Evolutionary conservation across 2,113 vertebrate species (phyloP).

Genomic region (Podarcis cretensis): DNA sequence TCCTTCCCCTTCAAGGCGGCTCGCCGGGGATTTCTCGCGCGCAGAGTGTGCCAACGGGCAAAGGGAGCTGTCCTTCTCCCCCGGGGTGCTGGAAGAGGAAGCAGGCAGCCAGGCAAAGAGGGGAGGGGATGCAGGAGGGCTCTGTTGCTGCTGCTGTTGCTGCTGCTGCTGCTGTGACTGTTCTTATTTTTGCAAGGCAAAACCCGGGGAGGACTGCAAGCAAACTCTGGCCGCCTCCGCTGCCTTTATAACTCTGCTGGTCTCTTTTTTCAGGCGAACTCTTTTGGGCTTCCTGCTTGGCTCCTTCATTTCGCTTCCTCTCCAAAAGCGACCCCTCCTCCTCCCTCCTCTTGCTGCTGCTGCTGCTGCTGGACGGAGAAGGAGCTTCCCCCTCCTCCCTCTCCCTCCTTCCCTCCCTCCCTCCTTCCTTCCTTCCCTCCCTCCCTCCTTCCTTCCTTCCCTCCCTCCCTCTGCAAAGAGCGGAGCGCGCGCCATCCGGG

Average conservation of each 20-base stretch:
- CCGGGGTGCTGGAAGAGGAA: conserved; percentile 64
- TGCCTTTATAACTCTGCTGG: conserved; percentile 53
- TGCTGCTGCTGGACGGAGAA: conserved; percentile 2
- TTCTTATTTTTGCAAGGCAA: neutral
- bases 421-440: no score
- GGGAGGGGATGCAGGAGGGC: fast-evolving
- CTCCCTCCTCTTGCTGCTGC: neutral
- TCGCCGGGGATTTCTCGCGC: neutral
- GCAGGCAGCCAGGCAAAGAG: neutral
- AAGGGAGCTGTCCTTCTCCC: conserved; percentile 62
- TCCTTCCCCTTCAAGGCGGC: neutral
- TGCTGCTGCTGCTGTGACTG: neutral
- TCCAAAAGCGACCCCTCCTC: neutral
- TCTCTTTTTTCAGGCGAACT: conserved; percentile 50
- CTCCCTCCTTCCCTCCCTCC: neutral
- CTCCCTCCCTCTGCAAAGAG: conserved; percentile 32
- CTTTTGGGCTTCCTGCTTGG: conserved; percentile 52
- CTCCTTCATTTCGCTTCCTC: conserved; percentile 57
- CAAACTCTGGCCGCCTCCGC: conserved; percentile 37
- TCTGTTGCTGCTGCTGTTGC: neutral
- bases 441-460: conserved; percentile 30
- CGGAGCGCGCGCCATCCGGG: conserved; percentile 65
- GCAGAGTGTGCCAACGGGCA: conserved; percentile 27
- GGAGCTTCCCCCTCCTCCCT: neutral
- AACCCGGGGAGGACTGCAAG: neutral